A percentile compares a stretch with the other conserved stretches of the same genome.
These are phyloP conservation scores for Caenorhabditis sp. DNA, from an alignment of 2,888 invertebrate genomes.

Conservation along the genomic window DNA sequence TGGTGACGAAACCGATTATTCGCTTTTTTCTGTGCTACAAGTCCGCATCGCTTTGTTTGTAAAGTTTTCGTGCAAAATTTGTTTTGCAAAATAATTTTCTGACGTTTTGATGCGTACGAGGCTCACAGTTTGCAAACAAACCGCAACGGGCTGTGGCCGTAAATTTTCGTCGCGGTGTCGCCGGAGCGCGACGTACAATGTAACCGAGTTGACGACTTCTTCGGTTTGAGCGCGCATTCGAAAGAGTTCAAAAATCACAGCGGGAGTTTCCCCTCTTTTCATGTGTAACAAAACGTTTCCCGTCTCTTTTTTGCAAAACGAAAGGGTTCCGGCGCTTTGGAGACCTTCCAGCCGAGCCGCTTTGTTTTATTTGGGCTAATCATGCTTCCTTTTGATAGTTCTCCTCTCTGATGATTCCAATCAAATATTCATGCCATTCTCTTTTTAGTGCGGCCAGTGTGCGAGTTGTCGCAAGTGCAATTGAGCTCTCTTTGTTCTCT, in stretches of 20 bases:
- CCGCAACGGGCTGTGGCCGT: background rate
- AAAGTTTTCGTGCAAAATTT: too few relatives aligned
- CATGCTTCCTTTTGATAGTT: background rate
- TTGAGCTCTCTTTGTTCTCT: slow-evolving; percentile 24
- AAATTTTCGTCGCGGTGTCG: background rate
- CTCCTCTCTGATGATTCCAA: background rate
- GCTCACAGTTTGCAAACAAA: too few relatives aligned
- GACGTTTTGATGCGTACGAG: too few relatives aligned
- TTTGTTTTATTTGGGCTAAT: background rate
- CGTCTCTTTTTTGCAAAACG: background rate
- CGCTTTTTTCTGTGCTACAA: too few relatives aligned
- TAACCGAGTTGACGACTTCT: background rate
- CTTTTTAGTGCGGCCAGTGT: background rate
- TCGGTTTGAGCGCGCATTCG: slow-evolving; percentile 1
- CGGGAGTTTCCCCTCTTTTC: background rate
- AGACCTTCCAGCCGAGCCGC: too few relatives aligned
- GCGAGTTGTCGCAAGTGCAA: slow-evolving; percentile 28
- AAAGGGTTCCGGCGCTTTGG: background rate
- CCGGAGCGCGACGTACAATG: background rate
- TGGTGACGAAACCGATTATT: too few relatives aligned
- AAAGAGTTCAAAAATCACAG: slow-evolving; percentile 6
- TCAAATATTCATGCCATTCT: slow-evolving; percentile 21
- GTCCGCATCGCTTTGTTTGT: too few relatives aligned
- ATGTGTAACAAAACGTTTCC: background rate
- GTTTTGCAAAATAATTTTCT: too few relatives aligned